Evolutionary conservation across 2,113 vertebrate species (phyloP), one percentile per base, ranked within the genome.

Genomic region (Campylorhamphus procurvoides): DNA sequence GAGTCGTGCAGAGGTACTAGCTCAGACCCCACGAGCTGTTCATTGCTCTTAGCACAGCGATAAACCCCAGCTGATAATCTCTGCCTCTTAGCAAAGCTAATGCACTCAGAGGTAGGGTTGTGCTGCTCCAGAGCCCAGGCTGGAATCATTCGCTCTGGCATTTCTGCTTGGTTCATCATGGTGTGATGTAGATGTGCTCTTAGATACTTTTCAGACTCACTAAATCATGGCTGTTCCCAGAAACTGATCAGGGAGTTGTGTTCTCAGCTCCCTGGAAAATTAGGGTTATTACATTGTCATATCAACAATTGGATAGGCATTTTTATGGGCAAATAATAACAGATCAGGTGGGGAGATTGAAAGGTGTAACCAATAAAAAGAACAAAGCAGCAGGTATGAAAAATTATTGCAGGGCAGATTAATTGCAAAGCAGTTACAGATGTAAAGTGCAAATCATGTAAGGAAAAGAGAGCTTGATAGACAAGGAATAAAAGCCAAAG

Each of bases 401-500:
- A 92, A 84, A 89, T 64, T 47, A 44, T 42, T 81, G 44, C 35
- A 44, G 59, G 69, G 55, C 47, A 81, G 83, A 77, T 92, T 79
- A 94, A 89, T 86, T 85, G 29, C 52, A 78, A 73, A 78, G 33
- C 53, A 50, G 40, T 89, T 78, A 68, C 35, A 80, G 60, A 60
- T 56, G 33, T 58, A 72, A 93, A 87, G 44, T 68, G 25, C 44
- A 68, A 62, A 28, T 42, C 72, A 84, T 62, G 50, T 31, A 89
- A 68, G 49, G 20, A 58, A 84, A 93, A 80, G 80, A 83, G 47
- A 44, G 6, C 28, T 75, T 95, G 85, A 90, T 25, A 80, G 93
- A 90, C 39, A 95, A 82, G 69, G 84, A 89, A 91, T 87, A 80
- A 94, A 93, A 96, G 75, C 68, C 83, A 87, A 96, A 95, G 69